A percentile compares a stretch with the other conserved stretches of the same genome.
Conservation (phyloP, 2,888 invertebrate species). For the Chymomyza fuscimana region DNA sequence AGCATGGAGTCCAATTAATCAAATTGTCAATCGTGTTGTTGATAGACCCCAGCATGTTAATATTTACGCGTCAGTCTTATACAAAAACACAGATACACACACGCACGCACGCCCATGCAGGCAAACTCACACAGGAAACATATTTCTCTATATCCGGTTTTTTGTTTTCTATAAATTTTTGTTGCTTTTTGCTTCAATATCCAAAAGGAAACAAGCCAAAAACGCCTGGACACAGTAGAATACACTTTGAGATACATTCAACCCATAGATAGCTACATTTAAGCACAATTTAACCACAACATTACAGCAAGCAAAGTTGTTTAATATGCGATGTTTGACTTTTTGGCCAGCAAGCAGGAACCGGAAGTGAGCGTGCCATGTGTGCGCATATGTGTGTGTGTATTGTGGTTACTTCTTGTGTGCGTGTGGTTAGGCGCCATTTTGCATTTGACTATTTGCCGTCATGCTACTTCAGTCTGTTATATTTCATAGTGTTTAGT, state of each 20-base stretch:
- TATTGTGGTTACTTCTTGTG: conserved; percentile 26
- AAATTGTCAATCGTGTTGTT: conserved; percentile 50
- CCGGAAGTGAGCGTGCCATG: conserved; percentile 20
- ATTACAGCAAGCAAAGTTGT: conserved; percentile 36
- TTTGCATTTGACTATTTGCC: background rate
- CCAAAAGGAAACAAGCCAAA: conserved; percentile 4
- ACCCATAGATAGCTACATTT: background rate
- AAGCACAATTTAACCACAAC: conserved; percentile 18
- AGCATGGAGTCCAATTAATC: conserved; percentile 57
- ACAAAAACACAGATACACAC: background rate
- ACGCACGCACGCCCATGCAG: background rate
- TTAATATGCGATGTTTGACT: conserved; percentile 48
- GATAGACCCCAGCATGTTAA: conserved; percentile 33
- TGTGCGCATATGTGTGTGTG: conserved; percentile 17
- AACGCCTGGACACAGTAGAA: background rate
- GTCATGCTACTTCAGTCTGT: background rate
- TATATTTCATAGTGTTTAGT: background rate
- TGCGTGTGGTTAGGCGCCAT: conserved; percentile 15
- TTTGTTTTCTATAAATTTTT: background rate
- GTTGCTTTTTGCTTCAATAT: background rate
- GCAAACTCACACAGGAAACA: conserved; percentile 6
- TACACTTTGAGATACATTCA: background rate
- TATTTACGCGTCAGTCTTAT: conserved; percentile 14
- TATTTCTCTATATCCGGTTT: background rate
- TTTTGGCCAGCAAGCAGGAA: conserved; percentile 44